A percentile compares a stretch with the other conserved stretches of the same genome.
phyloP scores from a whole-genome alignment of 2,888 invertebrate genomes.

The Euzetes globulus region DNA sequence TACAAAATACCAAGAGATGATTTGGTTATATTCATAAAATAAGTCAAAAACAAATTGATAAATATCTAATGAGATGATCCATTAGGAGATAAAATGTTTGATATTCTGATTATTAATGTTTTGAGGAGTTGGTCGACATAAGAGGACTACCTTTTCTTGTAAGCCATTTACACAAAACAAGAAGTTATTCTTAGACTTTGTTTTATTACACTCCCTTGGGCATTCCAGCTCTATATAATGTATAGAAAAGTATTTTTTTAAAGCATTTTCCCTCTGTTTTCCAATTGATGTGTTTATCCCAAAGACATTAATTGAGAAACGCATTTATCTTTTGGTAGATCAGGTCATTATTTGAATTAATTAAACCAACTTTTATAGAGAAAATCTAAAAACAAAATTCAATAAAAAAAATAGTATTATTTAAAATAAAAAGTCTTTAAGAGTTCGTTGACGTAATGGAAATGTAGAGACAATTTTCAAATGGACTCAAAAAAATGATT shows the following conservation, averaged over 20 bases:
- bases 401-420: not conserved
- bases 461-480: not conserved
- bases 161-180: too few relatives aligned
- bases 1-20: too few relatives aligned
- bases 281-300: not conserved
- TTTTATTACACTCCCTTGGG: too few relatives aligned
- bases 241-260: not conserved
- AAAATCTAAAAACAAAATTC: not conserved
- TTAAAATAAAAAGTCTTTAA: not conserved
- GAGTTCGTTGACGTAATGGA: not conserved
- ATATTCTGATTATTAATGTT: too few relatives aligned
- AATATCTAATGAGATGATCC: too few relatives aligned
- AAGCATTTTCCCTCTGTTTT: not conserved
- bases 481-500: not conserved
- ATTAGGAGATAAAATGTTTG: too few relatives aligned
- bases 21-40: too few relatives aligned
- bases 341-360: slow-evolving; percentile 27
- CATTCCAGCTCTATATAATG: too few relatives aligned
- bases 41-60: too few relatives aligned
- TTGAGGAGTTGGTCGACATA: too few relatives aligned
- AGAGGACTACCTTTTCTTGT: too few relatives aligned
- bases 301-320: slow-evolving; percentile 9
- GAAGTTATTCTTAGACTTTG: too few relatives aligned
- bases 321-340: slow-evolving; percentile 10
- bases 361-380: not conserved